Base-by-base conservation (phyloP, 2,797 vertebrate genomes). In the Anas acuta region DNA sequence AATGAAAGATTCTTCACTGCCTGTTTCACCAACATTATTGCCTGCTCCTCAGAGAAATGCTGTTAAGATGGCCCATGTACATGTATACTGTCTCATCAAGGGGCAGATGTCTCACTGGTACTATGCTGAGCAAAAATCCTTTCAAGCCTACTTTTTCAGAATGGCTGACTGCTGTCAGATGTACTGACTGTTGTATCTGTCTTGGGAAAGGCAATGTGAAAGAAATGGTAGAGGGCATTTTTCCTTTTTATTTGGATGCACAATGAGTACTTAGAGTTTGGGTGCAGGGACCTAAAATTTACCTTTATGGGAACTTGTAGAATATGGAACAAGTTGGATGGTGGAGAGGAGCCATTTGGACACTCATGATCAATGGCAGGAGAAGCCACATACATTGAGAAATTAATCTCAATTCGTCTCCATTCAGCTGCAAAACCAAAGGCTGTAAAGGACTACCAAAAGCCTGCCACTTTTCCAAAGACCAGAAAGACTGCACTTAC, bases 281-380 rank as follows among this genome's bases (percentile, higher is more conserved):
- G 6, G 11, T 51, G 13, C 7, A 35, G 45, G 3, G 6, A 7
- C 25, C 9, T 54, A n/a, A 11, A 61, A 7, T 73, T 73, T 73
- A 56, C 17, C 33, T 57, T 35, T 7, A 12, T 65, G 33, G 21
- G 12, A 77, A 23, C 39, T 60, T 73, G 17, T 60, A n/a, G 49
- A 25, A 30, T 2, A 8, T 18, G 2, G 6, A 41, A 2, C 16
- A 25, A 14, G 35, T 14, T 0, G 0, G 7, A 2, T 45, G 54
- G 11, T 25, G 16, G 32, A 78, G 13, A 22, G 20, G 26, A 49
- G 67, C 13, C 23, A n/a, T 43, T 22, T 49, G 32, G 20, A 22
- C 35, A 33, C 13, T 69, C 32, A 4, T 13, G 30, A 43, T n/a
- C 19, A 57, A 51, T 32, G 28, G 35, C 73, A 28, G 15, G 19